Evolutionary conservation across 2,797 vertebrate genomes (phyloP).

Genomic region (Acanthurus leucopareius): DNA sequence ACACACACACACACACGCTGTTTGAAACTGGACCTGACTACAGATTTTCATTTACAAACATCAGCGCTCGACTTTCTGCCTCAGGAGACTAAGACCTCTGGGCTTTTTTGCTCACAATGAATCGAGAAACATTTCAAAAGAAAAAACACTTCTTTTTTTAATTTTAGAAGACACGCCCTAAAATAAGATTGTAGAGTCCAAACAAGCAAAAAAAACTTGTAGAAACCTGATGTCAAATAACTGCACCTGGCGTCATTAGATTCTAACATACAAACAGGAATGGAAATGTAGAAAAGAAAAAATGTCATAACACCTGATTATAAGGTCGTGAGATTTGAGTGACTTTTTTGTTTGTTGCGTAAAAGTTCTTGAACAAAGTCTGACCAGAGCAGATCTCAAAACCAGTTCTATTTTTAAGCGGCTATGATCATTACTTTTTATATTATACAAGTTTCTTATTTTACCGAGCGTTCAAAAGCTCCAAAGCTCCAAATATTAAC

Average conservation of each 20-base stretch:
- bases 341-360: neutral
- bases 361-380: neutral
- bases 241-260: neutral
- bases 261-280: neutral
- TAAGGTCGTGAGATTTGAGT: neutral
- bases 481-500: no score
- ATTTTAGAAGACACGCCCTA: neutral
- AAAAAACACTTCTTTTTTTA: no score
- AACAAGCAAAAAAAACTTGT: neutral
- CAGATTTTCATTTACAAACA: slow-evolving; percentile 34
- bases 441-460: neutral
- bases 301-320: no score
- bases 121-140: slow-evolving; percentile 1
- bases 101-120: slow-evolving; percentile 3
- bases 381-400: neutral
- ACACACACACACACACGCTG: slow-evolving; percentile 17
- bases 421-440: neutral
- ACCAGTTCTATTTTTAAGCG: neutral
- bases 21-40: slow-evolving; percentile 5
- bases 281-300: neutral
- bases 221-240: neutral
- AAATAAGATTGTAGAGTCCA: slow-evolving; percentile 8
- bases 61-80: neutral
- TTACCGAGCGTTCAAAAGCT: no score
- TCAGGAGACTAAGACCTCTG: neutral